Evolutionary conservation across 2,797 vertebrate genomes (phyloP), one percentile per base, ranked within the genome.

Genomic region (Anguilla anguilla): DNA sequence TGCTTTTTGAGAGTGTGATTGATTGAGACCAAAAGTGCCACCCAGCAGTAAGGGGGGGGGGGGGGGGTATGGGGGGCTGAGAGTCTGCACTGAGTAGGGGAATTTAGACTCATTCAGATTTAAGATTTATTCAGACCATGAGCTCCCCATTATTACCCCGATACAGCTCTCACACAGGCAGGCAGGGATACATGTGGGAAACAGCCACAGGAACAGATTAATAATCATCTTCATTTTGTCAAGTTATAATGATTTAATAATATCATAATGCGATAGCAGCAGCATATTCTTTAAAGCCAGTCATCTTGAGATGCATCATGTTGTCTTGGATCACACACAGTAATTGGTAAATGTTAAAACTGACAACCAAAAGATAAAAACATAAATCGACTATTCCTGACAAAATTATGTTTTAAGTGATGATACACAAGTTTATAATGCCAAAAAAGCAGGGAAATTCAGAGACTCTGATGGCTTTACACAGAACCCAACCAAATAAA

Each of bases 1-100:
- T 46, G 43, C 43, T 46, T 46, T 94, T 94, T 92, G 92, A 93
- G 91, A 90, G 91, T 90, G 90, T 89, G 93, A 94, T 91, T 92
- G 93, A 93, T 92, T 92, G 93, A 93, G 43, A 46, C 43, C 43
- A 46, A 46, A 92, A 93, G 90, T 91, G 89, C 46, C 57, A n/a
- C 51, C 84, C 51, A 86, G 86, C 85, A 10, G 39, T n/a, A 46
- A 72, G 31, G 86, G 85, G n/a, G 35, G 77, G 1, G n/a, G 3
- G 49, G 39, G 3, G 53, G 59, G 74, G 84, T 85, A 13, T 5
- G 43, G 43, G 43, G 57, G 57, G 19, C 57, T 59, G 11, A 59
- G 17, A 59, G 11, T 59, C 39, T 3, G 43, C 43, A 59, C 57
- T 59, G 13, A 59, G 57, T 59, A 59, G 57, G 57, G 19, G 19